These are phyloP conservation scores for Hemibagrus guttatus DNA, from an alignment of 2,797 vertebrate species.

Conservation along the genomic window DNA sequence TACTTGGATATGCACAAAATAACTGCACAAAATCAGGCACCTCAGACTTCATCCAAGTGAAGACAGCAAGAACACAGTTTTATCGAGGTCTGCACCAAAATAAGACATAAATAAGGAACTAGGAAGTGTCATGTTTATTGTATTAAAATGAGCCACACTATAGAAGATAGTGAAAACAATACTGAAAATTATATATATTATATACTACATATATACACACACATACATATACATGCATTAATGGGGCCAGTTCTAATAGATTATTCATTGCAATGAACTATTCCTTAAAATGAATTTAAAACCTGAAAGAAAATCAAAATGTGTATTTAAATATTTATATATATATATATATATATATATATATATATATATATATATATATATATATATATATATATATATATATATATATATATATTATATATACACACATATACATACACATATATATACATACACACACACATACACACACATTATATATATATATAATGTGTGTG, in stretches of 20 bases:
- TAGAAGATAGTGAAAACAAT: neutral
- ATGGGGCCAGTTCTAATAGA: neutral
- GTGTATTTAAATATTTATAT: too few species aligned
- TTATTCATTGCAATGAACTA: neutral
- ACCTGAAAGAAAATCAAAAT: neutral
- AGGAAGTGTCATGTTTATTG: neutral
- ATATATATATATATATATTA: too few species aligned
- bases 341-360: too few species aligned
- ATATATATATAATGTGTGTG: too few species aligned
- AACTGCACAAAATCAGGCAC: neutral
- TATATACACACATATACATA: too few species aligned
- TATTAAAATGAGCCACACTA: neutral
- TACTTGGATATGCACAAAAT: neutral
- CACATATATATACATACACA: too few species aligned
- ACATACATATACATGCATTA: too few species aligned
- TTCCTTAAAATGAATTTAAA: neutral
- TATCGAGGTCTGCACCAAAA: neutral
- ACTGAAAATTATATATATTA: too few species aligned
- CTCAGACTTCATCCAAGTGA: neutral
- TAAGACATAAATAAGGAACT: neutral
- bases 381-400: too few species aligned
- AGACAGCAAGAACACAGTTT: neutral
- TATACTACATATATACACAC: too few species aligned
- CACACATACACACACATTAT: too few species aligned
- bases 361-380: too few species aligned